Percentiles rank a stretch among this genome's conserved stretches.
These are phyloP conservation scores for Rhinichthys klamathensis DNA, from an alignment of 2,113 vertebrate genomes.

Conservation along the genomic window DNA sequence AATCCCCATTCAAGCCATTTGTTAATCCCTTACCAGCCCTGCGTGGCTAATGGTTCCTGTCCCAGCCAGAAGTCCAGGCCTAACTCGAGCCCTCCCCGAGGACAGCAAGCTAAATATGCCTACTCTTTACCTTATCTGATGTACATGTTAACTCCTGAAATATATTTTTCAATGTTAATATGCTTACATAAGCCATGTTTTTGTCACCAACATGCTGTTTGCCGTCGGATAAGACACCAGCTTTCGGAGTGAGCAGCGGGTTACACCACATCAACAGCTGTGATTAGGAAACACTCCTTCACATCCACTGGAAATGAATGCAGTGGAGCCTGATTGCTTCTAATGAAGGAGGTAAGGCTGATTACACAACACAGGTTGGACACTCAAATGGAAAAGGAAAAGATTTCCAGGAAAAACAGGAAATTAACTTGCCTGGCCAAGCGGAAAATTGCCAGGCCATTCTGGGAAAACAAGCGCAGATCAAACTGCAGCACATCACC, in stretches of 20 bases:
- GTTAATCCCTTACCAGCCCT: no score
- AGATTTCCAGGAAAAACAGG: neutral
- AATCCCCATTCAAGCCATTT: no score
- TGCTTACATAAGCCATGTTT: no score
- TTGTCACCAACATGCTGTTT: neutral
- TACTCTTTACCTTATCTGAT: no score
- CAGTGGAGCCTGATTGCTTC: neutral
- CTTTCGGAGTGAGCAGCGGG: neutral
- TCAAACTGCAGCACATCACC: neutral
- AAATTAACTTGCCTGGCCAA: neutral
- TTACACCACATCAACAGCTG: neutral
- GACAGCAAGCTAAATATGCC: no score
- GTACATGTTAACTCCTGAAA: no score
- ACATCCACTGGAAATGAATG: neutral
- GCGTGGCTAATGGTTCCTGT: no score
- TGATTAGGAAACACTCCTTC: neutral
- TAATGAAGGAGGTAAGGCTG: neutral
- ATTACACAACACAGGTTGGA: neutral
- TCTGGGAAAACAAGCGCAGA: neutral
- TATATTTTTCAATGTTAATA: no score
- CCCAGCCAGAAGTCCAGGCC: no score
- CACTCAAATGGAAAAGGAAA: neutral
- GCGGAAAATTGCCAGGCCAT: neutral
- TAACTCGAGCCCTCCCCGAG: no score
- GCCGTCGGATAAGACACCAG: neutral